Base-by-base conservation (phyloP, 1,140 invertebrate species). In the Solen grandis region DNA sequence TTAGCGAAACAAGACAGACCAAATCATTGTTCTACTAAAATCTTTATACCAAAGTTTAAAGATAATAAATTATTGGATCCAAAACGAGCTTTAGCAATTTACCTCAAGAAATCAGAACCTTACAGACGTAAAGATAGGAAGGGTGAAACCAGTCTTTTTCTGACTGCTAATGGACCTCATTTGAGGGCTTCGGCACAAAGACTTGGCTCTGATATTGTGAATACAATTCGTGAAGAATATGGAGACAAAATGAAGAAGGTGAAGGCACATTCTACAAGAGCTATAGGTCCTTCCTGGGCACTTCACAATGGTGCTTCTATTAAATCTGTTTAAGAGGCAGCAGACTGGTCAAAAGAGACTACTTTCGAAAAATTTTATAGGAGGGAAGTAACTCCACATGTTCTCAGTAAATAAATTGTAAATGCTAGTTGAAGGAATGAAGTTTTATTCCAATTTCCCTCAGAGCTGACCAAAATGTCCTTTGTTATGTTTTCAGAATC, bases 221-320 rank as follows among this genome's bases (percentile, higher is more conserved):
- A 62, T 16, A n/a, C 52, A 19, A 75, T 75, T 27, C 60, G 63
- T 29, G 46, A 14, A 25, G 35, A 57, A 31, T 75, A 75, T 22
- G 52, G 50, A 31, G 35, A 35, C 19, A 66, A 36, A 33, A 25
- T 65, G 13, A 31, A 27, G 5, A 35, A 27, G 36, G 62, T 27
- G 0, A 35, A 13, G 14, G 63, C 29, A 19, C 63, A 66, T 5
- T 35, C 3, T 2, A 66, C 63, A 19, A 41, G 5, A 38, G n/a
- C 2, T n/a, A 36, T 66, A n/a, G 36, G 5, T 1, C 62, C 33
- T 19, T 33, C 8, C 16, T 66, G 27, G 63, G 63, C 27, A 1
- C 35, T 66, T 66, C 33, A 5, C 38, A 2, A 38, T 3, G 63
- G 5, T 19, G 35, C 16, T 36, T 25, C 35, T 0, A 27, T 29